A percentile compares a stretch with the other conserved stretches of the same genome.
phyloP scores from a whole-genome alignment of 2,888 invertebrate genomes.

The Lycia hirtaria region DNA sequence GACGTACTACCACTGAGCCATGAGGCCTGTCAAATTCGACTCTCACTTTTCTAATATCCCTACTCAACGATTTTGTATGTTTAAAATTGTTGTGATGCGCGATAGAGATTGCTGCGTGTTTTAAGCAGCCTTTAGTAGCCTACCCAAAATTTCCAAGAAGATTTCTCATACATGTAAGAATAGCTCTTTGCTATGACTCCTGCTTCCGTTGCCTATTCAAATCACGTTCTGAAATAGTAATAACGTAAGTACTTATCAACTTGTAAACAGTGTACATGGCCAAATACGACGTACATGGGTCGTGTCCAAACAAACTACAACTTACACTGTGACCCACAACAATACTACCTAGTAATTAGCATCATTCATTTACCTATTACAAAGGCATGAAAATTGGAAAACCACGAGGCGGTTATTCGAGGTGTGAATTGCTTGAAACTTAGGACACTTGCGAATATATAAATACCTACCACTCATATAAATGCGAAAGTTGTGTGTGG shows the following conservation, averaged over 20 bases:
- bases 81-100: too few species aligned
- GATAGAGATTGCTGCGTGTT: too few species aligned
- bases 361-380: neutral
- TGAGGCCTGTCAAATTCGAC: too few species aligned
- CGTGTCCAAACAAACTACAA: neutral
- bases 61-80: too few species aligned
- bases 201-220: neutral
- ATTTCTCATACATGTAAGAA: too few species aligned
- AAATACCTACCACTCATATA: too few species aligned
- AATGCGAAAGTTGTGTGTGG: neutral
- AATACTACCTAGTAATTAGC: conserved; percentile 19
- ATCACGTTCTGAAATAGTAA: conserved; percentile 4
- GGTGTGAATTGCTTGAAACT: conserved; percentile 24
- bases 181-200: neutral
- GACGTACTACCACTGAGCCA: too few species aligned
- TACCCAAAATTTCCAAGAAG: too few species aligned
- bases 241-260: neutral
- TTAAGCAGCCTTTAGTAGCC: too few species aligned
- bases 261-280: neutral
- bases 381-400: conserved; percentile 16
- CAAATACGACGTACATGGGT: conserved; percentile 1
- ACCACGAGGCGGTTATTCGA: conserved; percentile 21
- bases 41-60: too few species aligned
- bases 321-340: conserved; percentile 9
- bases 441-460: conserved; percentile 1